Conservation (phyloP, 1,140 invertebrate species). For the Solen grandis region DNA sequence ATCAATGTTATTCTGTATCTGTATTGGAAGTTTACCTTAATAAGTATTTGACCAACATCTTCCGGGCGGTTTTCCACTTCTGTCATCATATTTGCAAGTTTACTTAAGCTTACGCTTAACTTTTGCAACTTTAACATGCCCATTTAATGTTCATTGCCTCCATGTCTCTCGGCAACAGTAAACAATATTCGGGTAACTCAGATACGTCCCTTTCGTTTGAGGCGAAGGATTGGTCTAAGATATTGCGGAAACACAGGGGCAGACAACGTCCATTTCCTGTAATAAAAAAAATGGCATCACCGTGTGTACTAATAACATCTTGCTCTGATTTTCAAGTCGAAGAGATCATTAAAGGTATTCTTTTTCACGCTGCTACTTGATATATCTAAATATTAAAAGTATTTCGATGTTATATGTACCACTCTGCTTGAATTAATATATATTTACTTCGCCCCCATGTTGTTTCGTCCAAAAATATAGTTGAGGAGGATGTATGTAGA, state of each 20-base stretch:
- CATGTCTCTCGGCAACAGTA: conserved; percentile 75
- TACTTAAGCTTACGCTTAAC: too few relatives aligned
- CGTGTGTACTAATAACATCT: conserved; percentile 70
- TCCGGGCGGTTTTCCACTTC: conserved; percentile 73
- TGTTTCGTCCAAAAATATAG: too few relatives aligned
- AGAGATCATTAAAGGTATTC: conserved; percentile 64
- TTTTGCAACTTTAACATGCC: too few relatives aligned
- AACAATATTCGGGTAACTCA: conserved; percentile 43
- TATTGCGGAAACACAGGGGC: not conserved
- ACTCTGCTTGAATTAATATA: too few relatives aligned
- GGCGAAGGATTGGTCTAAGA: not conserved
- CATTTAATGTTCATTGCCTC: too few relatives aligned
- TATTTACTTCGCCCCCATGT: too few relatives aligned
- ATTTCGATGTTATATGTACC: too few relatives aligned
- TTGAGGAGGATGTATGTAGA: too few relatives aligned
- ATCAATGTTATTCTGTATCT: too few relatives aligned
- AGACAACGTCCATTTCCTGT: not conserved
- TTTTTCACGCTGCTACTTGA: not conserved
- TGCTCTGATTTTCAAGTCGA: conserved; percentile 60
- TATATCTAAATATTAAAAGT: too few relatives aligned
- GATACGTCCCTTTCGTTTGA: not conserved
- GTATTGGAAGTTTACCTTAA: conserved; percentile 72
- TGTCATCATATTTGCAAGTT: too few relatives aligned
- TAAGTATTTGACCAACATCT: conserved; percentile 78
- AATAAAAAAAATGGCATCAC: conserved; percentile 63